Evolutionary conservation across 2,797 vertebrate genomes (phyloP).

Genomic region (Mormyrus proboscirostris): DNA sequence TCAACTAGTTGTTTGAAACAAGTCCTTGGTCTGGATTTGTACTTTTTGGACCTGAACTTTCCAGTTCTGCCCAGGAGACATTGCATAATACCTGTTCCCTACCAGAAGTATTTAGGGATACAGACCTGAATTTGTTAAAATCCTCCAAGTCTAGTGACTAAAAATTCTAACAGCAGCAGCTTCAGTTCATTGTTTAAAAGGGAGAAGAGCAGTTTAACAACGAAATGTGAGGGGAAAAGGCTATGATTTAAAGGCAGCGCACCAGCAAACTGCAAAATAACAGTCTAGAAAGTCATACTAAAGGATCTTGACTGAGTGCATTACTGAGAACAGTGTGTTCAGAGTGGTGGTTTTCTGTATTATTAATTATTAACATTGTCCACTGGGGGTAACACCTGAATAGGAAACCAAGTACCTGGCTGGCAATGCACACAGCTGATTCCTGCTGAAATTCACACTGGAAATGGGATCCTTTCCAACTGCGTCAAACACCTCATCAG

Average conservation of each 20-base stretch:
- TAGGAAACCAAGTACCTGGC: slow-evolving; percentile 63
- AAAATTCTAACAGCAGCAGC: background rate
- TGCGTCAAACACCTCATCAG: slow-evolving; percentile 74
- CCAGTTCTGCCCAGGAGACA: background rate
- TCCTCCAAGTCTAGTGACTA: background rate
- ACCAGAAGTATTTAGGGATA: background rate
- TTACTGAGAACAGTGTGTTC: background rate
- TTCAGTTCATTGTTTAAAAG: background rate
- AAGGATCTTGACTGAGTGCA: background rate
- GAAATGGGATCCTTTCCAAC: slow-evolving; percentile 53
- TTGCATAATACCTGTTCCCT: background rate
- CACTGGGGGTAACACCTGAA: background rate
- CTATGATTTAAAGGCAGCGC: background rate
- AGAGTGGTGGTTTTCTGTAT: background rate
- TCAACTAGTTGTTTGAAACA: background rate
- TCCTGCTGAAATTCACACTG: slow-evolving; percentile 84
- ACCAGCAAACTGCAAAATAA: background rate
- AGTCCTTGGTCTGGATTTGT: background rate
- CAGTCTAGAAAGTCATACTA: background rate
- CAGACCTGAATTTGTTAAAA: background rate
- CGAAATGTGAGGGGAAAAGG: background rate
- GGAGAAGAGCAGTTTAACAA: background rate
- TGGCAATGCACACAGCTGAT: slow-evolving; percentile 74
- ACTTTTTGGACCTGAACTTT: background rate
- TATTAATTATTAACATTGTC: background rate